A percentile compares a stretch with the other conserved stretches of the same genome.
Conservation (phyloP, 2,113 vertebrate species). For the Corvus hawaiiensis region DNA sequence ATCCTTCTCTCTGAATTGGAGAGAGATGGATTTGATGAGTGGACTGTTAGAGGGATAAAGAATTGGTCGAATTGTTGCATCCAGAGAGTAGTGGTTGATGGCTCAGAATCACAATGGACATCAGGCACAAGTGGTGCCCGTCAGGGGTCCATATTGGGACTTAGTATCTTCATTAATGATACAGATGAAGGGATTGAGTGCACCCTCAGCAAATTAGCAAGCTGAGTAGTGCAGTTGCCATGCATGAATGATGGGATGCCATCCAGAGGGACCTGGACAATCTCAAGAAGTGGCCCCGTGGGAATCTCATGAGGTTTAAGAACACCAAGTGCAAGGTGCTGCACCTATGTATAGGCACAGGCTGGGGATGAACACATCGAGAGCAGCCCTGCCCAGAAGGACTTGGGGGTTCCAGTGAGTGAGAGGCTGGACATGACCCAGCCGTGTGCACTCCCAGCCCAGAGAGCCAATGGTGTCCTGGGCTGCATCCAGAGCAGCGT, state of each 20-base stretch:
- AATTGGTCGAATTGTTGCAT: not conserved
- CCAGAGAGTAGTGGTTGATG: not conserved
- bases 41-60: not conserved
- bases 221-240: not conserved
- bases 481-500: not conserved
- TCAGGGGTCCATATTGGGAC: not conserved
- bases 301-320: not conserved
- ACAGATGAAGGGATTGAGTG: not conserved
- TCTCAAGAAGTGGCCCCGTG: not conserved
- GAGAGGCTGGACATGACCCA: not conserved
- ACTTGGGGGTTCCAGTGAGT: rapidly evolving
- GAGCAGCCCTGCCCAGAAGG: not conserved
- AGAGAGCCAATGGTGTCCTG: not conserved
- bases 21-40: not conserved
- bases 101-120: not conserved
- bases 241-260: not conserved
- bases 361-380: not conserved
- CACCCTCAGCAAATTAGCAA: not conserved
- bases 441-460: not conserved
- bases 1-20: not conserved
- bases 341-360: too few relatives aligned
- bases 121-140: not conserved
- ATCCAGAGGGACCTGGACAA: not conserved
- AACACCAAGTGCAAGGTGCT: not conserved
- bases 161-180: not conserved